These are phyloP conservation scores for Drosophila bocki DNA, from an alignment of 1,140 invertebrate genomes.

Conservation along the genomic window DNA sequence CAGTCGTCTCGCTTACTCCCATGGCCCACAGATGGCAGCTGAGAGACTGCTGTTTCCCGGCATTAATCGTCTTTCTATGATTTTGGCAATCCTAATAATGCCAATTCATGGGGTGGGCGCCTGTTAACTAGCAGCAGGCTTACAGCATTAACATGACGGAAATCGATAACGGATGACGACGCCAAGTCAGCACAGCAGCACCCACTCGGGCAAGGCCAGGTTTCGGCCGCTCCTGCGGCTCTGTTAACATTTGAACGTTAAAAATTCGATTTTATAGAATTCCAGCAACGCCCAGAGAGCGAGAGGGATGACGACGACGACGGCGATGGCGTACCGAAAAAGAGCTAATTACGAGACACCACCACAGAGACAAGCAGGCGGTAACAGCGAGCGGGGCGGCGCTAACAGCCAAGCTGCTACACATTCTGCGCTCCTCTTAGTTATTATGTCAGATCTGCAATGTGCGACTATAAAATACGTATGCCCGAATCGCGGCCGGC, in stretches of 20 bases:
- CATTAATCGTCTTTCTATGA: constrained; percentile 83
- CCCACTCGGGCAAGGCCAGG: constrained; percentile 20
- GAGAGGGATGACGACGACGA: constrained; percentile 11
- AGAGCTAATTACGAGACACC: constrained; percentile 20
- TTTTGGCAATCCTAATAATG: constrained; percentile 84
- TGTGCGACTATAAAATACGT: constrained; percentile 84
- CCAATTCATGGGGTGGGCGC: constrained; percentile 79
- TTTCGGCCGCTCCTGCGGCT: constrained; percentile 58
- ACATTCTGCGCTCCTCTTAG: constrained; percentile 80
- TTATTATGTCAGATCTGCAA: constrained; percentile 85
- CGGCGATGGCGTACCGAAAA: constrained; percentile 6
- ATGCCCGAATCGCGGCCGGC: constrained; percentile 53
- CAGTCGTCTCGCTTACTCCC: constrained; percentile 51
- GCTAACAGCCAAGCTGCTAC: constrained; percentile 68
- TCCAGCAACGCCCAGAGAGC: constrained; percentile 75
- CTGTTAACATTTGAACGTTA: constrained; percentile 83
- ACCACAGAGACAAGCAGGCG: constrained; percentile 10
- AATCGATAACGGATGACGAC: constrained; percentile 55
- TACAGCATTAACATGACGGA: constrained; percentile 69
- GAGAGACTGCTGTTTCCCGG: constrained; percentile 23
- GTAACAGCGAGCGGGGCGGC: constrained; percentile 50
- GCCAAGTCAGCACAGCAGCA: constrained; percentile 1
- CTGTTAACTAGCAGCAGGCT: constrained; percentile 76
- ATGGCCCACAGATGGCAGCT: not conserved
- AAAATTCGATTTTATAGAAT: constrained; percentile 85